Evolutionary conservation across 2,797 vertebrate species (phyloP).

Genomic region (Steatocranus sp.): DNA sequence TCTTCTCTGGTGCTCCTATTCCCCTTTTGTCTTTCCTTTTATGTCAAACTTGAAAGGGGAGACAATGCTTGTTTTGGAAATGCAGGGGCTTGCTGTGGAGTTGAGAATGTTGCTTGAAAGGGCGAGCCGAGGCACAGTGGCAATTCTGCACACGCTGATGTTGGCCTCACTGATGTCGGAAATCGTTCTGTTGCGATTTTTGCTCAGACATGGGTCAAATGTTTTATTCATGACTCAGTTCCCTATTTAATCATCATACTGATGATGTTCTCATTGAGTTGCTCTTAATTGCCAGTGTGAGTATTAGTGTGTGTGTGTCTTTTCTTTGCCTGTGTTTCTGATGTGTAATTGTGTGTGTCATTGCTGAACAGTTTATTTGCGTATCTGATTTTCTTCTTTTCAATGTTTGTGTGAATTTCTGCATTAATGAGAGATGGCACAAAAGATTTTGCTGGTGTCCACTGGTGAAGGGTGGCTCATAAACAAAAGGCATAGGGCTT

Average conservation of each 20-base stretch:
- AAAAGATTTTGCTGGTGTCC: neutral
- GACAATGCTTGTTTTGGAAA: slow-evolving; percentile 28
- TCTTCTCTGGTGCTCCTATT: slow-evolving; percentile 21
- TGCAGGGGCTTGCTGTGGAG: neutral
- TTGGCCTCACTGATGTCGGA: neutral
- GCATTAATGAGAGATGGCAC: neutral
- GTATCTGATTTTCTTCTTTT: neutral
- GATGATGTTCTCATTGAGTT: slow-evolving; percentile 14
- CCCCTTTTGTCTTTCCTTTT: slow-evolving; percentile 23
- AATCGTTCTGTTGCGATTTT: slow-evolving; percentile 20
- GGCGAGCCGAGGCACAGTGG: neutral
- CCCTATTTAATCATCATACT: slow-evolving; percentile 35
- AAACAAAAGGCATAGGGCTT: slow-evolving; percentile 52
- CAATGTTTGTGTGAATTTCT: neutral
- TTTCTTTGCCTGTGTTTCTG: neutral
- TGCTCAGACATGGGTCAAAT: slow-evolving; percentile 22
- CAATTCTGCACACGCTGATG: neutral
- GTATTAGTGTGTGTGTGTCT: neutral
- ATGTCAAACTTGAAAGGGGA: slow-evolving; percentile 51
- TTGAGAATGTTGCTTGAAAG: slow-evolving; percentile 4
- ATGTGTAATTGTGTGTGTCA: neutral
- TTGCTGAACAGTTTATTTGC: neutral
- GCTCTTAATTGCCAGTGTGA: slow-evolving; percentile 2
- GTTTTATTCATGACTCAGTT: slow-evolving; percentile 43
- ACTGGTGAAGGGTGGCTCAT: neutral